Conservation (phyloP, 2,113 vertebrate genomes). For the Tachuris rubrigastra region DNA sequence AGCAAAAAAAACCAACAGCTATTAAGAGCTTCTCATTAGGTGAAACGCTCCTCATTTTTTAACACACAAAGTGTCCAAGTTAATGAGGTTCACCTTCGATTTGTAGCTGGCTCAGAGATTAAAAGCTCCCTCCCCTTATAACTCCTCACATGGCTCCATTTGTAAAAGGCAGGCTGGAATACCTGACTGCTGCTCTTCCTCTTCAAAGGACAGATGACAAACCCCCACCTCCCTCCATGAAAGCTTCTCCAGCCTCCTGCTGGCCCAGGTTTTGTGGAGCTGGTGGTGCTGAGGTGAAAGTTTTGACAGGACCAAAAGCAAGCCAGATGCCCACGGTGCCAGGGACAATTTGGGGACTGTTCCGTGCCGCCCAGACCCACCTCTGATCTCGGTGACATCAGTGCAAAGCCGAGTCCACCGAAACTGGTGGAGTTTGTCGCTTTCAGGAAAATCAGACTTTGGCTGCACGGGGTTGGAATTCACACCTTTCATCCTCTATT, state of each 20-base stretch:
- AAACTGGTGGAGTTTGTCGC: not conserved
- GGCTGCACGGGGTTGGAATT: not conserved
- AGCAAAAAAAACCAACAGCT: slow-evolving; percentile 42
- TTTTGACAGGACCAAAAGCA: not conserved
- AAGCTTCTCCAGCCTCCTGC: slow-evolving; percentile 12
- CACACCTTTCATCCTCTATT: not conserved
- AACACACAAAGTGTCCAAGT: slow-evolving; percentile 37
- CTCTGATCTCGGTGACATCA: not conserved
- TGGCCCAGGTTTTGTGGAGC: not conserved
- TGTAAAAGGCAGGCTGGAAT: not conserved
- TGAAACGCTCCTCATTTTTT: slow-evolving; percentile 57
- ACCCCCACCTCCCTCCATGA: not conserved
- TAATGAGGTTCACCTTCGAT: slow-evolving; percentile 64
- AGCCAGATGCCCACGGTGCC: not conserved
- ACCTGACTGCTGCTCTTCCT: not conserved
- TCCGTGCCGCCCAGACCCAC: not conserved
- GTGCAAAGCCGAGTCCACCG: not conserved
- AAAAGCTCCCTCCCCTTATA: slow-evolving; percentile 34
- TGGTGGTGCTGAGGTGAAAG: not conserved
- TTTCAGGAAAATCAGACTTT: not conserved
- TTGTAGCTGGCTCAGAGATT: slow-evolving; percentile 27
- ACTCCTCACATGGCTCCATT: not conserved
- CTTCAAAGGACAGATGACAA: not conserved
- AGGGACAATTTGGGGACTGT: not conserved
- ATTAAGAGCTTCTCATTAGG: slow-evolving; percentile 67